Conservation (phyloP, 2,888 invertebrate genomes). For the Bellardia bayeri region DNA sequence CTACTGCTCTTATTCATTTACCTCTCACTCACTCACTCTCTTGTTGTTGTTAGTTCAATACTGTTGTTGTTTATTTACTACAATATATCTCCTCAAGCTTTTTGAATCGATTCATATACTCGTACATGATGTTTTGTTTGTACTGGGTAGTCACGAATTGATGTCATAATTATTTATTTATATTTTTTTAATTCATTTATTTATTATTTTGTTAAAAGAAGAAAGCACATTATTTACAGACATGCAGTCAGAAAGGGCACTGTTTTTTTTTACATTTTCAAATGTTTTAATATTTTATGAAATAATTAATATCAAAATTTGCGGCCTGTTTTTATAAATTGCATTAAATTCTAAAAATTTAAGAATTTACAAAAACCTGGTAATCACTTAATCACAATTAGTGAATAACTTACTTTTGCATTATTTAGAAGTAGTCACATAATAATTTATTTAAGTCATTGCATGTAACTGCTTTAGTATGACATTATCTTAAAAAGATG, state of each 20-base stretch:
- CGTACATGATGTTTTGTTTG: slow-evolving; percentile 9
- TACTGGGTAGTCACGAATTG: slow-evolving; percentile 67
- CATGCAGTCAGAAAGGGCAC: neutral
- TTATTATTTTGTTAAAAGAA: slow-evolving; percentile 38
- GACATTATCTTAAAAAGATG: too few species aligned
- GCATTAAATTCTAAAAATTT: too few species aligned
- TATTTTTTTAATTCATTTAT: slow-evolving; percentile 63
- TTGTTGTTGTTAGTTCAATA: neutral
- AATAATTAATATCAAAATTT: too few species aligned
- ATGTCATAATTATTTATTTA: slow-evolving; percentile 70
- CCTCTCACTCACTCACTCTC: neutral
- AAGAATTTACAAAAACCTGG: too few species aligned
- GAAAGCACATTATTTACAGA: slow-evolving; percentile 19
- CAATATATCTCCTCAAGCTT: neutral
- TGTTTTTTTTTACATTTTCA: too few species aligned
- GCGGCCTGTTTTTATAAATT: too few species aligned
- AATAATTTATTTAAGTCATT: too few species aligned
- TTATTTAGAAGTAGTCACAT: too few species aligned
- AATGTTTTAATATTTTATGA: too few species aligned
- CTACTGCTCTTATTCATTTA: neutral
- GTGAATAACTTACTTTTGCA: too few species aligned
- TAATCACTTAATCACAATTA: too few species aligned
- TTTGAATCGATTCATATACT: slow-evolving; percentile 1
- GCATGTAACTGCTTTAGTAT: too few species aligned
- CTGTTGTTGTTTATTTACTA: neutral